Conservation (phyloP, 2,888 invertebrate genomes). For the Choristoneura rosaceana region DNA sequence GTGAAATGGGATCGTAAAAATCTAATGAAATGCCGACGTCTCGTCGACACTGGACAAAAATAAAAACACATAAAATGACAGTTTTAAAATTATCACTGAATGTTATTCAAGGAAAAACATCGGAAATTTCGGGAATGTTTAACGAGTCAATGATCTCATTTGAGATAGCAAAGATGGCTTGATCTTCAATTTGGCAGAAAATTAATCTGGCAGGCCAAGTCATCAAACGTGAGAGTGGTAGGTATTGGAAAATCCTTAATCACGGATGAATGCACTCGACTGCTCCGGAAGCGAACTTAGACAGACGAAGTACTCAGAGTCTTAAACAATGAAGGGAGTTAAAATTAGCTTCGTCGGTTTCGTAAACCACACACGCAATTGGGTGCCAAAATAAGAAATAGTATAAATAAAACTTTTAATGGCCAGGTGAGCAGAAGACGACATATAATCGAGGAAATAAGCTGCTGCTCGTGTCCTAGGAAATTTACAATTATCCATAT, state of each 20-base stretch:
- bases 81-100: slow-evolving; percentile 24
- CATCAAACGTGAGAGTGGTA: slow-evolving; percentile 43
- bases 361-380: slow-evolving; percentile 6
- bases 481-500: background rate
- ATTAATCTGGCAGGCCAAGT: slow-evolving; percentile 45
- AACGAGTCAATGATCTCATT: slow-evolving; percentile 33
- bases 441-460: background rate
- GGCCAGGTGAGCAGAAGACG: slow-evolving; percentile 13
- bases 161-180: slow-evolving; percentile 22
- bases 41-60: slow-evolving; percentile 42
- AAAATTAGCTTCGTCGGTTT: slow-evolving; percentile 21
- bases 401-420: slow-evolving; percentile 20
- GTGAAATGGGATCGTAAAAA: slow-evolving; percentile 64
- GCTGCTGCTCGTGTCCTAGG: background rate
- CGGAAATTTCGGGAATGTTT: slow-evolving; percentile 14
- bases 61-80: slow-evolving; percentile 35
- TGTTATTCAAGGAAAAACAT: slow-evolving; percentile 17
- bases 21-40: slow-evolving; percentile 59
- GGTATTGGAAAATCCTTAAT: slow-evolving; percentile 51
- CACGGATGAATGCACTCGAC: slow-evolving; percentile 47
- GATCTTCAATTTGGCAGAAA: slow-evolving; percentile 39
- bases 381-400: slow-evolving; percentile 20
- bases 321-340: slow-evolving; percentile 25
- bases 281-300: slow-evolving; percentile 33
- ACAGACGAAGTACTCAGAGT: slow-evolving; percentile 31